Evolutionary conservation across 2,888 invertebrate genomes (phyloP).

Genomic region (Nudaria mundana): DNA sequence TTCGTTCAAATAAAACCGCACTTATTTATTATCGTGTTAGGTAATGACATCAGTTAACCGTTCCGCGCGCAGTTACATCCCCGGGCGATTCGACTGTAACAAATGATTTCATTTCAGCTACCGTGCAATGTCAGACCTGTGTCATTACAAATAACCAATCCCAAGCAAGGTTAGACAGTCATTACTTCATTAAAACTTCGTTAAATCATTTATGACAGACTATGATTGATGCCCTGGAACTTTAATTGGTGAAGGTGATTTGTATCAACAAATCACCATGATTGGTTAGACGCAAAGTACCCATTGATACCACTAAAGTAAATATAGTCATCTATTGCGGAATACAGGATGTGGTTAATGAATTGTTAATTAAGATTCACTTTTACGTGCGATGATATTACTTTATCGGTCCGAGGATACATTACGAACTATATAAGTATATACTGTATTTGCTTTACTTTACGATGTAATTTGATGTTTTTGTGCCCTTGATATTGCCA

Average conservation of each 20-base stretch:
- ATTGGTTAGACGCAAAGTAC: constrained; percentile 16
- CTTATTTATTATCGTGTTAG: not conserved
- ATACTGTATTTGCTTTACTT: no score
- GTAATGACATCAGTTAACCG: constrained; percentile 26
- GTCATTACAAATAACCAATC: constrained; percentile 28
- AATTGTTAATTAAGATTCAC: no score
- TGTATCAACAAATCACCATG: no score
- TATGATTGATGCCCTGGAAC: constrained; percentile 45
- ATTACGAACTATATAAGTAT: no score
- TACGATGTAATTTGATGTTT: no score
- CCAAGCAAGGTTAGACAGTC: constrained; percentile 37
- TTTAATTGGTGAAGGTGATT: constrained; percentile 44
- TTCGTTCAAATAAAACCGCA: not conserved
- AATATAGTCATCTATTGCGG: constrained; percentile 40
- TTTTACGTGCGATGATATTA: no score
- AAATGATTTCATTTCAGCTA: constrained; percentile 15
- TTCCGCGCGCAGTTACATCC: constrained; percentile 36
- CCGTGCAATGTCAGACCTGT: constrained; percentile 20
- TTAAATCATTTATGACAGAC: constrained; percentile 37
- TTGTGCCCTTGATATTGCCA: no score
- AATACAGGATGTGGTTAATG: constrained; percentile 7
- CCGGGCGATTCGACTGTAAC: constrained; percentile 19
- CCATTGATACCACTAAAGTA: constrained; percentile 31
- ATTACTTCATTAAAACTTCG: constrained; percentile 29
- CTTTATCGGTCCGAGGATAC: no score